A percentile compares a stretch with the other conserved stretches of the same genome.
phyloP scores from a whole-genome alignment of 92 coral and sea anemone species.

The Anthopleura xanthogrammica region DNA sequence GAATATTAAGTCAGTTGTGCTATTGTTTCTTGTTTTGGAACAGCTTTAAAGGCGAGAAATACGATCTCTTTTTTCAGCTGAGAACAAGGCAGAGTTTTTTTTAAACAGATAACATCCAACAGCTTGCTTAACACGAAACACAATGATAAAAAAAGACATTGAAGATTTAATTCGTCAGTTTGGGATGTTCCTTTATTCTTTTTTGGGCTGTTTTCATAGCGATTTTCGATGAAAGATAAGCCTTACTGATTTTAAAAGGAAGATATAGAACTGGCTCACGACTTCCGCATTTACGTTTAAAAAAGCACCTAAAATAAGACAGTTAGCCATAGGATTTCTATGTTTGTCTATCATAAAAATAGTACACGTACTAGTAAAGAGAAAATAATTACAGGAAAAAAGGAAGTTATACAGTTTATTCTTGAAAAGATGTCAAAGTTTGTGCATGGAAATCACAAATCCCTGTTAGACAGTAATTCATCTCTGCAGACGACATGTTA shows the following conservation, averaged over 20 bases:
- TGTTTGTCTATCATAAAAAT: no score
- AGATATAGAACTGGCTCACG: no score
- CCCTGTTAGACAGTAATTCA: background rate
- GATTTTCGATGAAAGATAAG: no score
- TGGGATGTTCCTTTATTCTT: no score
- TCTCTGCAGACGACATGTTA: background rate
- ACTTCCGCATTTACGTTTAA: no score
- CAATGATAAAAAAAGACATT: background rate
- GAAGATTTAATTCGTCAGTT: background rate
- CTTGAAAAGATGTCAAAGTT: background rate
- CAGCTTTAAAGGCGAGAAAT: background rate
- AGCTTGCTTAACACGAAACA: background rate
- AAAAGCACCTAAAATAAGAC: no score
- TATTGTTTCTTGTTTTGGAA: background rate
- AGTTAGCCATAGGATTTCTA: no score
- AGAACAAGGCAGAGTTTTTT: background rate
- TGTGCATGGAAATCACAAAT: background rate
- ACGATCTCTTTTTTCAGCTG: background rate
- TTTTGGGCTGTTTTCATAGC: no score
- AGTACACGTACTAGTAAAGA: background rate
- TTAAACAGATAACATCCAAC: background rate
- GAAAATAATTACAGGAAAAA: background rate
- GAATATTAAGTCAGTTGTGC: slow-evolving; percentile 1
- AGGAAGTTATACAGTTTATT: background rate
- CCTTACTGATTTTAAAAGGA: no score